Conservation (phyloP, 2,888 invertebrate genomes). For the Phortica magna region DNA sequence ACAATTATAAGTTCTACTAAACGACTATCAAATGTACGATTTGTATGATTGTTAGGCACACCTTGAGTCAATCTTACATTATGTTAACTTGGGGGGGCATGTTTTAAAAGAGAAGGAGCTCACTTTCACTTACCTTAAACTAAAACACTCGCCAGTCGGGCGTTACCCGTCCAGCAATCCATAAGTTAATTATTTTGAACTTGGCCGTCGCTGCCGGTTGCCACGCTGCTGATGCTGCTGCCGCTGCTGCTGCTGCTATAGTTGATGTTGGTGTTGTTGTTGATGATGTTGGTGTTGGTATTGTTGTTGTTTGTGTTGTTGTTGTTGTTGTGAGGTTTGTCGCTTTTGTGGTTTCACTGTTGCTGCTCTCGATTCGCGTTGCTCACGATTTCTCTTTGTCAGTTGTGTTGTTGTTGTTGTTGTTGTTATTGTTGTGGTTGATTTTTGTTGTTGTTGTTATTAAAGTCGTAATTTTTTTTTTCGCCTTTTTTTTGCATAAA, state of each 20-base stretch:
- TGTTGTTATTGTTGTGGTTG: constrained; percentile 25
- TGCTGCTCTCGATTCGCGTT: constrained; percentile 33
- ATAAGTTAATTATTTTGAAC: constrained; percentile 77
- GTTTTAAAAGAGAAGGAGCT: too few relatives aligned
- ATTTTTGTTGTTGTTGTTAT: constrained; percentile 12
- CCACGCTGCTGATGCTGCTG: constrained; percentile 46
- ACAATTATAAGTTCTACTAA: too few relatives aligned
- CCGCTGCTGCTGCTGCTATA: constrained; percentile 42
- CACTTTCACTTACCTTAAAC: constrained; percentile 77
- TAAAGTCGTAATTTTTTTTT: neutral
- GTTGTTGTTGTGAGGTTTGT: constrained; percentile 21
- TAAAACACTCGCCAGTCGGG: constrained; percentile 79
- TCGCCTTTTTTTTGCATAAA: neutral
- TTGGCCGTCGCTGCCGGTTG: constrained; percentile 72
- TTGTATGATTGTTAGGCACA: too few relatives aligned
- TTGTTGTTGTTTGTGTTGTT: constrained; percentile 41
- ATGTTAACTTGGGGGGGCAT: too few relatives aligned
- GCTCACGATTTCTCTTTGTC: constrained; percentile 17
- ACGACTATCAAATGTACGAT: too few relatives aligned
- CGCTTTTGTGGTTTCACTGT: constrained; percentile 34
- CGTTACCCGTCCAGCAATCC: constrained; percentile 79
- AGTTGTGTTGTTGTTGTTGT: constrained; percentile 38
- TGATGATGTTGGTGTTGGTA: constrained; percentile 45
- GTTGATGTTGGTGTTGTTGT: constrained; percentile 45
- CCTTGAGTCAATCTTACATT: too few relatives aligned